Base-by-base conservation (phyloP, 2,888 invertebrate species). In the Phragmatobia fuliginosa region DNA sequence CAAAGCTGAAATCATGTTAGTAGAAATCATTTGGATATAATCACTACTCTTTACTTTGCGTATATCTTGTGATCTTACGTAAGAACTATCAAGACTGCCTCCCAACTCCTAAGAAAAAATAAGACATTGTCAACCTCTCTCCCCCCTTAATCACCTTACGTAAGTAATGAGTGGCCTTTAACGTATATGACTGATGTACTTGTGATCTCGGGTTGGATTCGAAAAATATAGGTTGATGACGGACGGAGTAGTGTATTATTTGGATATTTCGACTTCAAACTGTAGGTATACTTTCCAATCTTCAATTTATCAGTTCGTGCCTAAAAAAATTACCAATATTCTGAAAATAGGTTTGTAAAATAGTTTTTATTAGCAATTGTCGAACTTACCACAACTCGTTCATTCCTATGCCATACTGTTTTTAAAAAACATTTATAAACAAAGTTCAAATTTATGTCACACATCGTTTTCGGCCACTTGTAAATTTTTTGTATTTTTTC, bases 391-490 rank as follows among this genome's bases (percentile, higher is more conserved):
- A 38, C 25, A 32, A n/a, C 8, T 32, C 58, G 7, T 21, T 31
- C n/a, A n/a, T 56, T 18, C 38, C 31, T 28, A 38, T n/a, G 66
- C 66, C 66, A 66, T 66, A 14, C 41, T 31, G 65, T 41, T 66
- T 66, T 56, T n/a, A 3, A 41, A 59, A 65, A 38, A 41, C 3
- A 56, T 31, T 66, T 41, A 74, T 56, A 56, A 74, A 71, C 65
- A n/a, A 67, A 72, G 73, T 67, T 71, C 28, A 70, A 73, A 70
- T 68, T 58, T 45, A 49, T 31, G 49, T 75, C 75, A 77, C 80
- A 83, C 41, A 72, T 64, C 49, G 69, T 73, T 83, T 89, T 89
- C 78, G 88, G 88, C 83, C 77, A 79, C 72, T 65, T 74, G 75
- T 11, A 66, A 80, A 80, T 81, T 80, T 81, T 52, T 63, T 73